Conservation (phyloP, 2,888 invertebrate species). For the Parnassius glacialis region DNA sequence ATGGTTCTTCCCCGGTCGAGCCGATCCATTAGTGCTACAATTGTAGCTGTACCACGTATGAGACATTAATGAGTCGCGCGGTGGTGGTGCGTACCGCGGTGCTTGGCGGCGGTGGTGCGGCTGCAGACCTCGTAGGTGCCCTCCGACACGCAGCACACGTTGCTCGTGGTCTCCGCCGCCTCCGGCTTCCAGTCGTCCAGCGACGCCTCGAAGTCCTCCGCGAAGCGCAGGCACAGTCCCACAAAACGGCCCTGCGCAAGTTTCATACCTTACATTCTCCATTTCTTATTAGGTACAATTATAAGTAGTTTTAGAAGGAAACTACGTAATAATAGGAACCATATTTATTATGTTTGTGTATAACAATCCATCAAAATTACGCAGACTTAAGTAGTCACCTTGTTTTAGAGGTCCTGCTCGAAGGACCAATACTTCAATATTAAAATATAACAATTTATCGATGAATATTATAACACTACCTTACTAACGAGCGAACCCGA, state of each 20-base stretch:
- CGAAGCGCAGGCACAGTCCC: conserved; percentile 90
- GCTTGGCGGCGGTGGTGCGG: conserved; percentile 88
- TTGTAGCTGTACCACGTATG: too few relatives aligned
- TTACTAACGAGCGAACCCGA: conserved; percentile 97
- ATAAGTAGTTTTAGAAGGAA: too few relatives aligned
- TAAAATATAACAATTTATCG: not conserved
- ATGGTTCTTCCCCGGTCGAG: too few relatives aligned
- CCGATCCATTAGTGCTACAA: too few relatives aligned
- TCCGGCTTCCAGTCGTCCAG: conserved; percentile 99
- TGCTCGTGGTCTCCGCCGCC: conserved; percentile 89
- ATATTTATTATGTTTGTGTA: too few relatives aligned
- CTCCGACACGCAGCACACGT: conserved; percentile 98
- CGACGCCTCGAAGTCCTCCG: conserved; percentile 98
- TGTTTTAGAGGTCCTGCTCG: not conserved
- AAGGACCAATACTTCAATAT: not conserved
- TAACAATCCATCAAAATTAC: too few relatives aligned
- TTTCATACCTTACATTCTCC: not conserved
- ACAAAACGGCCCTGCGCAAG: conserved; percentile 86
- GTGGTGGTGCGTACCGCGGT: too few relatives aligned
- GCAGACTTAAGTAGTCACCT: too few relatives aligned
- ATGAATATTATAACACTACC: conserved; percentile 23
- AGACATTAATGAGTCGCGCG: too few relatives aligned
- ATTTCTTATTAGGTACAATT: not conserved
- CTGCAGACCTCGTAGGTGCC: conserved; percentile 99
- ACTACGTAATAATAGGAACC: too few relatives aligned